Evolutionary conservation across 2,797 vertebrate genomes (phyloP).

Genomic region (Moxostoma hubbsi): DNA sequence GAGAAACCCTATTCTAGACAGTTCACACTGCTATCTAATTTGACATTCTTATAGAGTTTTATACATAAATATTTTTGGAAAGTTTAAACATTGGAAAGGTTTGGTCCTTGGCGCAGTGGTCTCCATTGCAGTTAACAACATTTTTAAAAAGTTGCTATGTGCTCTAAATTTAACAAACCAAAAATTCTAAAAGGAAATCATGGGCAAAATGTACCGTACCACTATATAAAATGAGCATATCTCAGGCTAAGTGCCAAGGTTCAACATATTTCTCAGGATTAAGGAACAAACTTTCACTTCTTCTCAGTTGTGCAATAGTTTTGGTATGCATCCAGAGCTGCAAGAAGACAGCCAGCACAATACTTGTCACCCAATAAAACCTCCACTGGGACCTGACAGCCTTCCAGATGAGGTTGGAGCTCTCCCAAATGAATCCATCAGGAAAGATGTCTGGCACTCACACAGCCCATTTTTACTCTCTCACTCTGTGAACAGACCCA

Average conservation of each 20-base stretch:
- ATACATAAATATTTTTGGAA: background rate
- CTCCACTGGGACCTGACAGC: constrained; percentile 51
- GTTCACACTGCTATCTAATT: background rate
- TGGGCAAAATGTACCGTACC: background rate
- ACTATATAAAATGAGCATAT: background rate
- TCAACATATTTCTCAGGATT: constrained; percentile 58
- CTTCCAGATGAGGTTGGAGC: constrained; percentile 54
- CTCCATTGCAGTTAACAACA: background rate
- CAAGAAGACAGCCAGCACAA: constrained; percentile 59
- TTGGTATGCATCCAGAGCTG: constrained; percentile 59
- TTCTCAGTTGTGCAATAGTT: constrained; percentile 64
- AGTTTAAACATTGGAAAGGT: background rate
- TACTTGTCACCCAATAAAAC: constrained; percentile 60
- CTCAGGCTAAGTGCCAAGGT: constrained; percentile 47
- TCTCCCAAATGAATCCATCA: constrained; percentile 50
- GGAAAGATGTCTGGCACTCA: constrained; percentile 29
- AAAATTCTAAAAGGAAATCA: background rate
- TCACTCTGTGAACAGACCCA: constrained; percentile 12
- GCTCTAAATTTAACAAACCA: background rate
- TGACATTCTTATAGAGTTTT: background rate
- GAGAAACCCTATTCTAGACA: background rate
- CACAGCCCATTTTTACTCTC: constrained; percentile 23
- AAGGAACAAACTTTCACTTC: constrained; percentile 64
- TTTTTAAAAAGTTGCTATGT: background rate
- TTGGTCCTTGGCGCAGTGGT: background rate